A percentile compares a stretch with the other conserved stretches of the same genome.
These are phyloP conservation scores for Notocelia uddmanniana DNA, from an alignment of 2,888 invertebrate species.

Conservation along the genomic window DNA sequence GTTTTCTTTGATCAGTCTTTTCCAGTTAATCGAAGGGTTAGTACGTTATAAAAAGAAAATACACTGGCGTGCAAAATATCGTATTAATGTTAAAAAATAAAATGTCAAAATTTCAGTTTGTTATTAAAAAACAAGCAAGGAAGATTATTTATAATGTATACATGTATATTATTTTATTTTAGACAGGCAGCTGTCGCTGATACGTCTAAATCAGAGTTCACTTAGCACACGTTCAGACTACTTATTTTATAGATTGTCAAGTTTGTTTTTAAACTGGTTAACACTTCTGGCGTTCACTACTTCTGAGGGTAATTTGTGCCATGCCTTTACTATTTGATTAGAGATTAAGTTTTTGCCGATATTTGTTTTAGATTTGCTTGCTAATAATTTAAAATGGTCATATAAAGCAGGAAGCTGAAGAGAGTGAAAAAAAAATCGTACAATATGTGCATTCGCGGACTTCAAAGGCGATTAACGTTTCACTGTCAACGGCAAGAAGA, in stretches of 20 bases:
- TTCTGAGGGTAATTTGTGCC: too few relatives aligned
- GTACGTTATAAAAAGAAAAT: not conserved
- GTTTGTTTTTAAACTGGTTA: too few relatives aligned
- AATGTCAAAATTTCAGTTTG: not conserved
- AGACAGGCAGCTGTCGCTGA: too few relatives aligned
- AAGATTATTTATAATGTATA: slow-evolving; percentile 8
- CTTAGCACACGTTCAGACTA: too few relatives aligned
- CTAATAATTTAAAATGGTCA: too few relatives aligned
- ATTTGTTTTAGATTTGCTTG: too few relatives aligned
- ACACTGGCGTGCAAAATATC: not conserved
- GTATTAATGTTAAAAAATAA: not conserved
- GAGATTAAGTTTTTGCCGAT: too few relatives aligned
- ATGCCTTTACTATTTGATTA: too few relatives aligned
- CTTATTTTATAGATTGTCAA: too few relatives aligned
- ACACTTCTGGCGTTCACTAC: too few relatives aligned
- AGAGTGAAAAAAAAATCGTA: not conserved
- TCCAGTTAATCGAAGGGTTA: not conserved
- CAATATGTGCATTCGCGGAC: not conserved
- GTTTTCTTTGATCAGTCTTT: not conserved
- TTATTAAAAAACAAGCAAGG: slow-evolving; percentile 7
- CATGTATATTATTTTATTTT: too few relatives aligned
- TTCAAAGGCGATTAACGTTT: not conserved
- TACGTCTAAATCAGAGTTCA: too few relatives aligned
- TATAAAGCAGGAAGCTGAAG: slow-evolving; percentile 4
- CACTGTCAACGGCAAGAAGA: not conserved